Conservation (phyloP, 1,140 invertebrate species). For the Pararge aegeria region DNA sequence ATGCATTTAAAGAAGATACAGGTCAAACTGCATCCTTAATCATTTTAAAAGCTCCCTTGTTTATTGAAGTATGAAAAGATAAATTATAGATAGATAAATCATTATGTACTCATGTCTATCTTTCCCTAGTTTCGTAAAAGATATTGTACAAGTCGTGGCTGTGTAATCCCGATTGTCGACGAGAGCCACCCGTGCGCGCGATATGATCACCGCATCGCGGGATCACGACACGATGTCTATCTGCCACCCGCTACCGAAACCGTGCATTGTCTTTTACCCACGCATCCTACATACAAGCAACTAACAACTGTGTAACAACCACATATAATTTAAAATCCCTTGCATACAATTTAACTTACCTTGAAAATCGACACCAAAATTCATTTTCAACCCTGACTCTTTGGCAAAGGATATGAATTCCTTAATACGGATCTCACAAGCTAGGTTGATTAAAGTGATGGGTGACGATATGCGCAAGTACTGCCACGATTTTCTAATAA, state of each 20-base stretch:
- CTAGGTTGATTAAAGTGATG: slow-evolving; percentile 22
- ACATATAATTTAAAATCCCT: neutral
- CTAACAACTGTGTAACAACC: slow-evolving; percentile 5
- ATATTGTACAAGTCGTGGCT: slow-evolving; percentile 13
- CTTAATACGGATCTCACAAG: neutral
- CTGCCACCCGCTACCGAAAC: slow-evolving; percentile 54
- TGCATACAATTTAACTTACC: neutral
- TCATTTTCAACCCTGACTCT: neutral
- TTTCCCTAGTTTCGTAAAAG: neutral
- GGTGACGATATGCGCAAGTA: slow-evolving; percentile 29
- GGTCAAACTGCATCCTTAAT: too few species aligned
- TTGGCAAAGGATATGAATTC: too few species aligned
- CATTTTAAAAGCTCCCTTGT: too few species aligned
- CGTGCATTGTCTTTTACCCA: slow-evolving; percentile 22
- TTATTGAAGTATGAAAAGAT: too few species aligned
- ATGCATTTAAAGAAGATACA: too few species aligned
- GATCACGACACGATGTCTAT: slow-evolving; percentile 63
- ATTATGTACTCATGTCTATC: neutral
- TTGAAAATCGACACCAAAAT: neutral
- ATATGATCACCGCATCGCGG: slow-evolving; percentile 63
- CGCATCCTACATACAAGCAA: slow-evolving; percentile 16
- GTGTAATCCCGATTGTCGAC: slow-evolving; percentile 13
- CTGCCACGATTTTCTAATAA: slow-evolving; percentile 63
- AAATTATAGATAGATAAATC: neutral
- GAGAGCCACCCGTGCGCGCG: slow-evolving; percentile 53